Evolutionary conservation across 2,888 invertebrate genomes (phyloP), one percentile per base, ranked within the genome.

Genomic region (Apamea epomidion): DNA sequence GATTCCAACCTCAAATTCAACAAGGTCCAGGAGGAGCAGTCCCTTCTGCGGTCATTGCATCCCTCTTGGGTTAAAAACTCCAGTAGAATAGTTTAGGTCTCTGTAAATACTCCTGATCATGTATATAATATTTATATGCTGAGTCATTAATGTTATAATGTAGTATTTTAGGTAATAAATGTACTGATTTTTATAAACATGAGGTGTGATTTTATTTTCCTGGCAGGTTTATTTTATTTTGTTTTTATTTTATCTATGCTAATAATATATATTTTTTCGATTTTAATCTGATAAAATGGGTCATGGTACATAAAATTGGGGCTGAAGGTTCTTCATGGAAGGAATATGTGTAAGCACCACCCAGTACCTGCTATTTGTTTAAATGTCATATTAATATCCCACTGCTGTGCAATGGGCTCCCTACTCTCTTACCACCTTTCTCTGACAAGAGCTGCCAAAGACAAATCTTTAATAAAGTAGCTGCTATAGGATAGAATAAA

Each of bases 91-190:
- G 83, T 80, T 82, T 85, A 81, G 77, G 73, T 79, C 60, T 78
- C 73, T 93, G 93, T 95, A 94, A 93, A 95, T 90, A 89, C 82
- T 90, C 76, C 80, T 87, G 91, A 91, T 90, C 64, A 90, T 93
- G 96, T 96, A 96, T 95, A 95, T 97, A 96, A 97, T 95, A 96
- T 97, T 97, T 96, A 96, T 96, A 91, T 96, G 92, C 94, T 85
- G 91, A 87, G 91, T 93, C 91, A 84, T 65, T 80, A 83, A 87
- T 86, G 87, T 81, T 83, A 78, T 60, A 16, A 84, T 83, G 76
- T 83, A 86, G 80, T 81, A 87, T 64, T 80, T 85, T 82, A 84
- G 2, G 67, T 67, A 84, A 88, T 85, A 85, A 82, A 87, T 74
- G 81, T 81, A 85, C 76, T 82, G 71, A 78, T 77, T 84, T 54